Conservation (phyloP, 2,888 invertebrate genomes). For the Labia minor region DNA sequence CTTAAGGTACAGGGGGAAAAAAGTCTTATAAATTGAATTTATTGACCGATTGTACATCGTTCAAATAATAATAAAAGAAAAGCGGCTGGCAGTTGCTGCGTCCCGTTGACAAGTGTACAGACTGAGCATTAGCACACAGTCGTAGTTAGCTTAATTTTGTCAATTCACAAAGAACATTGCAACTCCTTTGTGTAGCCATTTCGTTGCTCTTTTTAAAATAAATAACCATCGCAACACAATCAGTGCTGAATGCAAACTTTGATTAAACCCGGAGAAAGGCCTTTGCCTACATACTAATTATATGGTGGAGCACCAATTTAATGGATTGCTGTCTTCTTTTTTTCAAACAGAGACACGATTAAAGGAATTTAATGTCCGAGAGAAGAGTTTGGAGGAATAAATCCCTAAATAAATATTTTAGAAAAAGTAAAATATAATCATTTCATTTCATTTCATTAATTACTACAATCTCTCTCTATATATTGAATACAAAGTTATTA, state of each 20-base stretch:
- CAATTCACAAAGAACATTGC: constrained; percentile 13
- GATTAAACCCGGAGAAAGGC: background rate
- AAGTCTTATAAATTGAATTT: constrained; percentile 5
- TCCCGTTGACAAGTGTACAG: constrained; percentile 1
- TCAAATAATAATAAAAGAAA: constrained; percentile 13
- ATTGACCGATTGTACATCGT: constrained; percentile 13
- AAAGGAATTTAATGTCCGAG: background rate
- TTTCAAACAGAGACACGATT: background rate
- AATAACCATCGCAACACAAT: constrained; percentile 13
- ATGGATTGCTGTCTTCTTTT: background rate
- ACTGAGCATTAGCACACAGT: background rate
- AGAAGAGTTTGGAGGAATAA: background rate
- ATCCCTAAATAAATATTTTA: background rate
- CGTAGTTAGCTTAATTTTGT: constrained; percentile 13
- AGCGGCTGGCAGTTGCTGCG: constrained; percentile 5
- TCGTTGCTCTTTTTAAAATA: background rate
- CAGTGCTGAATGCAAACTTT: constrained; percentile 2
- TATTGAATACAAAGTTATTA: too few relatives aligned
- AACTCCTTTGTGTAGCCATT: constrained; percentile 1
- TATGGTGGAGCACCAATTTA: background rate
- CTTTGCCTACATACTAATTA: constrained; percentile 8
- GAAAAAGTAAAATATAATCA: too few relatives aligned
- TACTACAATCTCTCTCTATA: too few relatives aligned
- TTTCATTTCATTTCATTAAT: too few relatives aligned
- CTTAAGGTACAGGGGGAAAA: background rate